These are phyloP conservation scores for Pteria penguin DNA, from an alignment of 2,888 invertebrate species.

Conservation along the genomic window DNA sequence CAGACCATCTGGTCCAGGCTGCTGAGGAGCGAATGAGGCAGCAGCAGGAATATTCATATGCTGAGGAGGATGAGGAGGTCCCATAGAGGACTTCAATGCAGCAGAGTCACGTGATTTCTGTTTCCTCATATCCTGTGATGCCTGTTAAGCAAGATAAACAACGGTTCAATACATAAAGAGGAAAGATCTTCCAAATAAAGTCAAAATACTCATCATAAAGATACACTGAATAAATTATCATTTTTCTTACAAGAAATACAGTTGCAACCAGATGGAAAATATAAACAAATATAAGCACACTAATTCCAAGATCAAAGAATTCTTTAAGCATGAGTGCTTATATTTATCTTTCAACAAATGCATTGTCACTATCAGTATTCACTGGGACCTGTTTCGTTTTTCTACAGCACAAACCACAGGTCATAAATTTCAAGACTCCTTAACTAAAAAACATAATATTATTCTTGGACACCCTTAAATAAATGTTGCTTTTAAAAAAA, in stretches of 20 bases:
- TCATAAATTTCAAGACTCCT: no score
- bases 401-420: no score
- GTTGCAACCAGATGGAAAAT: no score
- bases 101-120: slow-evolving; percentile 13
- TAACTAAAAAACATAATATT: no score
- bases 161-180: neutral
- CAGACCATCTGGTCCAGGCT: slow-evolving; percentile 30
- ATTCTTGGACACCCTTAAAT: no score
- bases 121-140: slow-evolving; percentile 1
- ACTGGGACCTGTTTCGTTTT: no score
- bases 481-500: no score
- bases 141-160: neutral
- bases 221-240: neutral
- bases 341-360: no score
- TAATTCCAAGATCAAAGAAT: no score
- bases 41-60: slow-evolving; percentile 47
- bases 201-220: neutral
- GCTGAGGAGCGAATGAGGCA: slow-evolving; percentile 29
- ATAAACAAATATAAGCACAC: no score
- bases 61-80: slow-evolving; percentile 47
- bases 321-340: no score
- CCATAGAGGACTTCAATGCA: slow-evolving; percentile 42
- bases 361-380: no score
- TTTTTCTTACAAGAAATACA: neutral
- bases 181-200: neutral